Evolutionary conservation across 1,140 invertebrate genomes (phyloP), one percentile per base, ranked within the genome.

Genomic region (Musca domestica): DNA sequence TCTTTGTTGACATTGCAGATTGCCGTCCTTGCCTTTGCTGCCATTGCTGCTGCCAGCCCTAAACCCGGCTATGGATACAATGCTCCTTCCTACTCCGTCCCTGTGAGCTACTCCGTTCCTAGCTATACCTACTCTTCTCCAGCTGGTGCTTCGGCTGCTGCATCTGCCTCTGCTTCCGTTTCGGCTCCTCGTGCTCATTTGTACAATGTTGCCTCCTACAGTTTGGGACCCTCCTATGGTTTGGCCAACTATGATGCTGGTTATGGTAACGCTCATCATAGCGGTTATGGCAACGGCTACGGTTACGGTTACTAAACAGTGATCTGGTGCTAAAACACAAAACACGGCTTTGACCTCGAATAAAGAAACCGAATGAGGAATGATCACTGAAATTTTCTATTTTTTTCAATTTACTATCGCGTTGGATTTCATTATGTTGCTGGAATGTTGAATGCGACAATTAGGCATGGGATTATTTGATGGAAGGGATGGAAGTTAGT

Each of bases 131-230:
- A 58, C 30, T 15, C 15, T 58, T 23, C 27, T 19, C 56, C 56
- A 41, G 17, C n/a, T 34, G 34, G 34, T 41, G 27, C 56, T 17
- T 61, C 56, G 7, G 56, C 56, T 12, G 27, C 56, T 15, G 56
- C 56, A 12, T n/a, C 56, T 6, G 56, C 56, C 20, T n/a, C 56
- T 20, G 27, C 56, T 10, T 61, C 56, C n/a, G n/a, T 34, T 3
- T 27, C 19, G 2, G 22, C 20, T 41, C 20, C 14, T 15, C 27
- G 27, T 34, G 27, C 27, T 34, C 34, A 34, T 34, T 34, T 61
- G n/a, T 61, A 61, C 19, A n/a, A 61, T 34, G 56, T 61, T 0
- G 27, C 56, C 12, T 61, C 56, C 19, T 61, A 61, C 41, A 10
- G 5, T 12, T 10, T 41, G 2, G 34, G 34, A 41, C 34, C 34